Base-by-base conservation (phyloP, 2,797 vertebrate genomes). In the Tiaroga cobitis region DNA sequence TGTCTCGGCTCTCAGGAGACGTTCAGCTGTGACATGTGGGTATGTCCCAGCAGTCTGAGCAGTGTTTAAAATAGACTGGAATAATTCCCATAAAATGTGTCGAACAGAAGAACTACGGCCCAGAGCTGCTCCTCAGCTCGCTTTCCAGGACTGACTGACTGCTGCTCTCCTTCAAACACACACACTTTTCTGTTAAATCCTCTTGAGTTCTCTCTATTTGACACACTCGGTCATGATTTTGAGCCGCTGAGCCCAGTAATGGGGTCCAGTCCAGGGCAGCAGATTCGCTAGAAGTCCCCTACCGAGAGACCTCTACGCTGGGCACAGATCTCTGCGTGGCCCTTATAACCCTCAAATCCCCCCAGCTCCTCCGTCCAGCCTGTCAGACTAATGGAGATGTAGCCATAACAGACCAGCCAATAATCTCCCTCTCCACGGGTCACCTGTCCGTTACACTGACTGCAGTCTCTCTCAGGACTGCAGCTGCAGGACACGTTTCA, bases 61-160 rank as follows among this genome's bases (percentile, higher is more conserved):
- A 7, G 61, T 68, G 77, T 86, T 88, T 73, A 86, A 80, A 85
- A 83, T 86, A 84, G 69, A 85, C 81, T 74, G 84, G 67, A 85
- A 63, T 63, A 51, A 61, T 69, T 82, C 65, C 56, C 56, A 80
- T 77, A 54, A 84, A 85, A 83, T 79, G 49, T 81, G 70, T 74
- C 15, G 46, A 86, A 54, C 81, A 16, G 70, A 85, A 77, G 65
- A 73, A 59, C 88, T 73, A 3, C 11, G 74, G 88, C 51, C 86
- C 88, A 83, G 80, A 87, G 88, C 76, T 81, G 80, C 81, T 83
- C 75, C 61, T 85, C 63, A 9, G 15, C 37, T 26, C 34, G 24
- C 46, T 79, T 63, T 80, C 82, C 61, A 70, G n/a, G 39, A 69
- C 69, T 85, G 77, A 69, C 69, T 65, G 73, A 10, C 63, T 65